Evolutionary conservation across 2,797 vertebrate species (phyloP).

Genomic region (Mormyrus proboscirostris): DNA sequence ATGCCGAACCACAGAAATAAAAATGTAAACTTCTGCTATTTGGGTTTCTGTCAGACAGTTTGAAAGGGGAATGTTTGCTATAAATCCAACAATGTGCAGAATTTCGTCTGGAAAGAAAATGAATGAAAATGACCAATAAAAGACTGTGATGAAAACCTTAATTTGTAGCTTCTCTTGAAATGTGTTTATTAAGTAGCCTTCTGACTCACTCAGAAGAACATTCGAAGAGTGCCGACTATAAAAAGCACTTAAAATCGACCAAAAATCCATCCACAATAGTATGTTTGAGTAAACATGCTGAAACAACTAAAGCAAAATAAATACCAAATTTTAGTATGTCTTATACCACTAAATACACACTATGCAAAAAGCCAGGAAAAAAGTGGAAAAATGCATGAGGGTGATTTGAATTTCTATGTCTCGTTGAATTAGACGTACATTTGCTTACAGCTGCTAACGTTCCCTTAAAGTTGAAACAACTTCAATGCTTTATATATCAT

Average conservation of each 20-base stretch:
- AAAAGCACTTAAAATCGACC: conserved; percentile 39
- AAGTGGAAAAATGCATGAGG: conserved; percentile 34
- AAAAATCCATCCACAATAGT: conserved; percentile 44
- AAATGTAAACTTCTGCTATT: neutral
- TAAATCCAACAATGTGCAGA: neutral
- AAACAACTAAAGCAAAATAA: conserved; percentile 53
- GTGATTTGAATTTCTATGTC: conserved; percentile 22
- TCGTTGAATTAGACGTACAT: conserved; percentile 15
- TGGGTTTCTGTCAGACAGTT: neutral
- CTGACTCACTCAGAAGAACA: conserved; percentile 36
- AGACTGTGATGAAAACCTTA: neutral
- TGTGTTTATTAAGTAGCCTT: conserved; percentile 20
- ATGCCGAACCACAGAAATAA: neutral
- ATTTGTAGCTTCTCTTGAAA: neutral
- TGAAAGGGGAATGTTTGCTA: neutral
- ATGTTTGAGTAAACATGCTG: conserved; percentile 42
- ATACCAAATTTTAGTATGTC: conserved; percentile 56
- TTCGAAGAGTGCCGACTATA: conserved; percentile 36
- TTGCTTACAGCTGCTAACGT: conserved; percentile 38
- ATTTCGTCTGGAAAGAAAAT: neutral
- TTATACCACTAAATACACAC: conserved; percentile 64
- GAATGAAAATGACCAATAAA: neutral
- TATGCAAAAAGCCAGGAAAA: conserved; percentile 34
- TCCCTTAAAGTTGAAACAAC: conserved; percentile 28
- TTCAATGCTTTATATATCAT: conserved; percentile 22